Evolutionary conservation across 2,797 vertebrate genomes (phyloP), one percentile per base, ranked within the genome.

Genomic region (Danio albolineatus): DNA sequence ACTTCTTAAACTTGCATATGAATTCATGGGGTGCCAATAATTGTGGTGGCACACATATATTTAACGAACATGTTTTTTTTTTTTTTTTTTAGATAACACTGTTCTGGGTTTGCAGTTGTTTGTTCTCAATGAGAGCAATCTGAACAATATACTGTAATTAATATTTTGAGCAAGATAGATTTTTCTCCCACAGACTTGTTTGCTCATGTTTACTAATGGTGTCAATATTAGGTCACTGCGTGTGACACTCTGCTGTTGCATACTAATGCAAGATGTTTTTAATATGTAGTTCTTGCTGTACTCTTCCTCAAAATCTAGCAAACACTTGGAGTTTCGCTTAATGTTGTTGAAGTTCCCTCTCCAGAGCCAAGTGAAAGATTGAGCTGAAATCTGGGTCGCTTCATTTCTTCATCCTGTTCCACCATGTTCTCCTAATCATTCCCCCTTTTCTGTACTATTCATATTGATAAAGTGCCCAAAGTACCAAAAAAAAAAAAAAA

Each of bases 401-500:
- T 44, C 5, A 73, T 46, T 46, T 46, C 53, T 13, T 5, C 10
- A 48, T 48, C 12, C 10, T 10, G 1, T 51, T 53, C 28, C 0
- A 2, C 48, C 6, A 53, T 5, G 10, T 53, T 38, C 48, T 17
- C 9, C 14, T 48, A 12, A 19, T 54, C 9, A 44, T 65, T 44
- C 44, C 9, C 12, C 8, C 9, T 76, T 10, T 49, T 54, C 49
- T 56, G 6, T 10, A 64, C 59, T 21, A 17, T 53, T 43, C 4
- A 36, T 64, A n/a, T 64, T 4, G 13, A 64, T 64, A 21, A 64
- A 75, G 60, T 64, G 46, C 13, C 13, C 2, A 62, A 75, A 53
- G 12, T 13, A 49, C n/a, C 8, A 28, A 21, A 9, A 13, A 72
- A 41, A 43, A 19, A 28, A 21, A 9, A 13, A 72, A 41, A 43